phyloP scores from a whole-genome alignment of 1,140 invertebrate genomes.

The Zeugodacus cucurbitae region DNA sequence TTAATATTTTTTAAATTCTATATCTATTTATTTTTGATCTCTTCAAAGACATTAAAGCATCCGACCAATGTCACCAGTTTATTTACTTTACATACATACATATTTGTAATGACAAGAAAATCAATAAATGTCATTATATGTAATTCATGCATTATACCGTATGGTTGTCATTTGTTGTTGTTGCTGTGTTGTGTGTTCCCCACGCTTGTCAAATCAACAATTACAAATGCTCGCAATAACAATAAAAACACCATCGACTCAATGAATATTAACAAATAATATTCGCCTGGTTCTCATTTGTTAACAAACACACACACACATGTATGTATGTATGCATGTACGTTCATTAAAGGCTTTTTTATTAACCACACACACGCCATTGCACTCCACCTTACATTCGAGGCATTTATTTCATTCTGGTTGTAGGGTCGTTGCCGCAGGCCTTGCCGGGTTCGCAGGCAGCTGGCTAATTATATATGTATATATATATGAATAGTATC shows the following conservation, averaged over 20 bases:
- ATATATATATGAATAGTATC: not conserved
- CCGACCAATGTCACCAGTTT: too few species aligned
- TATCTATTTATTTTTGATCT: too few species aligned
- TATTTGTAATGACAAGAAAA: not conserved
- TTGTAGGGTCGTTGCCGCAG: not conserved
- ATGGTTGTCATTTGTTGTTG: not conserved
- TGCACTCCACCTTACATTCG: not conserved
- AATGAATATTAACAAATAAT: slow-evolving; percentile 18
- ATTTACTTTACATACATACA: not conserved
- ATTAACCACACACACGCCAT: not conserved
- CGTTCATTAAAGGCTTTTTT: not conserved
- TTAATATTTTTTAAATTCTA: too few species aligned
- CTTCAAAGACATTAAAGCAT: too few species aligned
- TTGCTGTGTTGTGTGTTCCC: not conserved
- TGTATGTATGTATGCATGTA: not conserved
- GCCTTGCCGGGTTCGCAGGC: not conserved
- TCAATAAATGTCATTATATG: not conserved
- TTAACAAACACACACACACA: not conserved
- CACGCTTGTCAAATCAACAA: slow-evolving; percentile 9
- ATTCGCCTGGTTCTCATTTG: not conserved
- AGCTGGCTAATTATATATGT: not conserved
- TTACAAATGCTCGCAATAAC: not conserved
- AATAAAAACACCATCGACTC: not conserved
- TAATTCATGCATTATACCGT: not conserved
- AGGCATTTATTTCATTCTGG: not conserved